Evolutionary conservation across 2,888 invertebrate species (phyloP), one percentile per base, ranked within the genome.

Genomic region (Abrostola triplasia): DNA sequence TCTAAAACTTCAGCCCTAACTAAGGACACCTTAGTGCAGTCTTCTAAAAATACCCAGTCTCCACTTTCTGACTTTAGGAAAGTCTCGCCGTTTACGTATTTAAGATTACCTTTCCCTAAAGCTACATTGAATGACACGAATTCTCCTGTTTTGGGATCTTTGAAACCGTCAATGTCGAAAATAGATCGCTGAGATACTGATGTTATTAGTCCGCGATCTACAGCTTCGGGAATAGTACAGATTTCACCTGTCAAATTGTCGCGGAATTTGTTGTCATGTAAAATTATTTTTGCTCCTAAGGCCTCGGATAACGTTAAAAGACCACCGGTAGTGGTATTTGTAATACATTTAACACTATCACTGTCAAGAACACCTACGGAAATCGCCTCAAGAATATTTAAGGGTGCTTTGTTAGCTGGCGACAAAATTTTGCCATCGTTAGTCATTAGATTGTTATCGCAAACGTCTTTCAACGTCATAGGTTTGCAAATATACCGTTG

Each of bases 91-190:
- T 96, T 96, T 80, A 96, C 97, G 82, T 96, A 96, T 86, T 97
- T 96, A 52, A 98, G 95, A 84, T 97, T 95, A 74, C 97, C 97
- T 83, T 97, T 97, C 64, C 96, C 95, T 69, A 97, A 92, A 44
- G 98, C 98, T 67, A 96, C 95, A 89, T 98, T 98, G 82, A 98
- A 97, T 75, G 98, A 98, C 80, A 98, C 95, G 85, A 97, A 97
- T 85, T 98, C 97, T 42, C 96, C 96, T 55, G 97, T 97, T 81
- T 96, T 96, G 0, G 97, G 96, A 89, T 98, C 97, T 85, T 97
- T 97, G 86, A 98, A 98, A 60, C 97, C 98, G 80, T 98, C 98
- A 68, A 99, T 98, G 88, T 98, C 97, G 86, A 99, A 99, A 78
- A 99, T 97, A 1, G 98, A 98, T 88, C 97, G 97, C 86, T 98